These are phyloP conservation scores for Amphiprion percula DNA, from an alignment of 2,113 vertebrate species.

Conservation along the genomic window DNA sequence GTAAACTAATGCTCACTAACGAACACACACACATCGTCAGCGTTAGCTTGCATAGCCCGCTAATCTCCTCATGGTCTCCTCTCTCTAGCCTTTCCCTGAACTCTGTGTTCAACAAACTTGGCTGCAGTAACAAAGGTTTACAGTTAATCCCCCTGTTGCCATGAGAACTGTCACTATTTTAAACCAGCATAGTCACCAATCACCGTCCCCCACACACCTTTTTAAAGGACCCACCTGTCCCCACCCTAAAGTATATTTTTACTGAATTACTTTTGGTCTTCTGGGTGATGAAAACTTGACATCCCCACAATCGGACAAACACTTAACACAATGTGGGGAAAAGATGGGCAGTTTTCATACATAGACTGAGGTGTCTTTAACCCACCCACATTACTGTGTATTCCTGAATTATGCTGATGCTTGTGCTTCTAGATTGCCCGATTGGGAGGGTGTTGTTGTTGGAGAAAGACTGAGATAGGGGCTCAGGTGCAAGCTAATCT, in stretches of 20 bases:
- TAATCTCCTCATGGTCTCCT: conserved; percentile 53
- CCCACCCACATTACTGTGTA: neutral
- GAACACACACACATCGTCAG: neutral
- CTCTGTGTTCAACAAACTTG: conserved; percentile 33
- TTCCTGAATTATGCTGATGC: conserved; percentile 45
- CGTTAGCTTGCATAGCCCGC: conserved; percentile 1
- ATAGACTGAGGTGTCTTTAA: conserved; percentile 1
- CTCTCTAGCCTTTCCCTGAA: conserved; percentile 60
- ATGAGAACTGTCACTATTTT: conserved; percentile 26
- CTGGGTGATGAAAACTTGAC: neutral
- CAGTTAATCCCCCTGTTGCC: conserved; percentile 40
- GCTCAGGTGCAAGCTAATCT: conserved; percentile 78
- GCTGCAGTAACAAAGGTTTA: conserved; percentile 34
- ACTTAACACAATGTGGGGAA: neutral
- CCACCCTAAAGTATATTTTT: neutral
- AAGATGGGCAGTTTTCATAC: neutral
- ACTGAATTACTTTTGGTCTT: neutral
- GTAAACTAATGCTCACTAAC: conserved; percentile 2
- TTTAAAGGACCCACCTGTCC: conserved; percentile 1
- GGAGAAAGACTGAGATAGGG: conserved; percentile 53
- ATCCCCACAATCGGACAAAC: conserved; percentile 15
- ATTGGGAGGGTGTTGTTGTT: conserved; percentile 66
- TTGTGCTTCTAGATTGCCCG: conserved; percentile 36
- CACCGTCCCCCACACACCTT: neutral
- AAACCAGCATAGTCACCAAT: conserved; percentile 10